Percentiles rank a stretch among this genome's conserved stretches.
These are phyloP conservation scores for Fistularia commersonii DNA, from an alignment of 2,797 vertebrate species.

Conservation along the genomic window DNA sequence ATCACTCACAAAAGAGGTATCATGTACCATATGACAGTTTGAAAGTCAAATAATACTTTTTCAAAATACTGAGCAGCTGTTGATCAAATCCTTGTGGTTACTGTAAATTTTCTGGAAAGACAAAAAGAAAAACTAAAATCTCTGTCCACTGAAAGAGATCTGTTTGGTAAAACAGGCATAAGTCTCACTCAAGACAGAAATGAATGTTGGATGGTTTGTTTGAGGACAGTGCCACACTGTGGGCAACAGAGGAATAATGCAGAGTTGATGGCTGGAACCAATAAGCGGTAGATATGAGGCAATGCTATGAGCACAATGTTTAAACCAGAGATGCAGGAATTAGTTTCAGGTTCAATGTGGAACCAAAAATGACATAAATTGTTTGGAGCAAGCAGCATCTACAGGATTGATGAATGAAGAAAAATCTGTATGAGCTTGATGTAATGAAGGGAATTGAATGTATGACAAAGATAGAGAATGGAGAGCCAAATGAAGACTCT, in stretches of 20 bases:
- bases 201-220: slow-evolving; percentile 15
- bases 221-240: slow-evolving; percentile 48
- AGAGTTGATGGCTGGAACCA: slow-evolving; percentile 1
- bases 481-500: slow-evolving; percentile 13
- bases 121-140: slow-evolving; percentile 22
- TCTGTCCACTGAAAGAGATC: slow-evolving; percentile 5
- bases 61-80: slow-evolving; percentile 23
- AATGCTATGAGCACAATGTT: neutral
- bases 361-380: neutral
- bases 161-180: slow-evolving; percentile 38
- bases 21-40: neutral
- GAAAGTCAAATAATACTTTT: neutral
- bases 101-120: slow-evolving; percentile 11
- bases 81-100: slow-evolving; percentile 30
- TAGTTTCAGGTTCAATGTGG: slow-evolving; percentile 7
- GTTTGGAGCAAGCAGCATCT: slow-evolving; percentile 1
- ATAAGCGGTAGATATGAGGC: slow-evolving; percentile 2
- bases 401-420: neutral
- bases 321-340: neutral
- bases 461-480: slow-evolving; percentile 15
- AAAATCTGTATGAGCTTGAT: neutral
- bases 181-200: slow-evolving; percentile 41
- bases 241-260: slow-evolving; percentile 25
- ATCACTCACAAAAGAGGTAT: neutral
- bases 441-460: slow-evolving; percentile 8